Conservation (phyloP, 1,140 invertebrate species). For the Psix sp. region DNA sequence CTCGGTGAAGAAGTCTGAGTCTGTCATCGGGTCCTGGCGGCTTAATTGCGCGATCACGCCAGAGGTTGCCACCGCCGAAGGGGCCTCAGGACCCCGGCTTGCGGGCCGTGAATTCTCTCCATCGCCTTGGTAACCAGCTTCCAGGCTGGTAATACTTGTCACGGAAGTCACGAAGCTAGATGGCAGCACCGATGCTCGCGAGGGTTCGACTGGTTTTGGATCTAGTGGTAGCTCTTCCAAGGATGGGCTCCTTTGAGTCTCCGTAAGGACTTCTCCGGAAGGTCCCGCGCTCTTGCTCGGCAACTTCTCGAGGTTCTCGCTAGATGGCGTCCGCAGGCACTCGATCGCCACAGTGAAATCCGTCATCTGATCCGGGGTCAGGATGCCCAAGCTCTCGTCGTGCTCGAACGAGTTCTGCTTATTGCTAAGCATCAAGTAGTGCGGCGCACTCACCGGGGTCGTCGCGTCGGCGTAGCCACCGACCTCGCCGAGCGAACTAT, state of each 20-base stretch:
- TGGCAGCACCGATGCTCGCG: conserved; percentile 55
- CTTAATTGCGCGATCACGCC: conserved; percentile 69
- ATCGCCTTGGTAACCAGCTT: conserved; percentile 91
- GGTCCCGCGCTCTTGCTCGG: conserved; percentile 44
- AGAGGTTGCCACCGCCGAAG: conserved; percentile 72
- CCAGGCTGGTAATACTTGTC: conserved; percentile 89
- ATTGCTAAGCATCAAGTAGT: conserved; percentile 78
- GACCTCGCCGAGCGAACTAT: conserved; percentile 62
- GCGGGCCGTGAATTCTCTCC: conserved; percentile 89
- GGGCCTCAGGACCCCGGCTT: conserved; percentile 85
- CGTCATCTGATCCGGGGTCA: conserved; percentile 91
- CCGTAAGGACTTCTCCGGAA: conserved; percentile 44
- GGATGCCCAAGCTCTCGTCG: conserved; percentile 88
- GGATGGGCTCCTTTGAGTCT: conserved; percentile 84
- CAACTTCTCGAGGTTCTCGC: conserved; percentile 67
- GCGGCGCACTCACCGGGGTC: conserved; percentile 62
- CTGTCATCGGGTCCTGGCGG: conserved; percentile 88
- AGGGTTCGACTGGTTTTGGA: conserved; percentile 72
- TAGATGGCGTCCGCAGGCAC: conserved; percentile 79
- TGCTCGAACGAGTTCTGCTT: conserved; percentile 86
- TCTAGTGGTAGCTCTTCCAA: conserved; percentile 89
- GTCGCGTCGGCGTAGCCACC: conserved; percentile 66
- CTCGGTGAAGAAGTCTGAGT: conserved; percentile 92
- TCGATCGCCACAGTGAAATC: conserved; percentile 80
- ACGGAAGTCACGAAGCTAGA: conserved; percentile 89